Evolutionary conservation across 2,797 vertebrate genomes (phyloP).

Genomic region (Odontamblyopus lacepedii): DNA sequence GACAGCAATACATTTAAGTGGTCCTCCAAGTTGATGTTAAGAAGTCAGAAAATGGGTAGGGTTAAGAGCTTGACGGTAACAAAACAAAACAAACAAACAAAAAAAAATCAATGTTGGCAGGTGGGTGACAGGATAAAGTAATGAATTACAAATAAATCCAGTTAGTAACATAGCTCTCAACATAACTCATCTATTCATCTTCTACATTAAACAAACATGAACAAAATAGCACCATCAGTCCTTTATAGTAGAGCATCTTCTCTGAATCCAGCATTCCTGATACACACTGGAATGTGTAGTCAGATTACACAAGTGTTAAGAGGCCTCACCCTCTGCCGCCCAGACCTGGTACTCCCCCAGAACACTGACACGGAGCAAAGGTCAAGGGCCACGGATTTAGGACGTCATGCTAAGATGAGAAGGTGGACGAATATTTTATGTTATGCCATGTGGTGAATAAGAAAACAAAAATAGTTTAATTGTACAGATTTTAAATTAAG

Average conservation of each 20-base stretch:
- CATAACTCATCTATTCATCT: background rate
- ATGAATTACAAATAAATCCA: no score
- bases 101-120: no score
- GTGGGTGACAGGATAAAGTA: no score
- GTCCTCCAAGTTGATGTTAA: no score
- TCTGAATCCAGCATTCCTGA: conserved; percentile 55
- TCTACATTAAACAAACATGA: background rate
- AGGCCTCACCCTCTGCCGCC: conserved; percentile 53
- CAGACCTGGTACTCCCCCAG: conserved; percentile 48
- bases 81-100: no score
- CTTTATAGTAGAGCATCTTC: conserved; percentile 21
- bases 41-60: no score
- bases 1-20: no score
- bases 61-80: no score
- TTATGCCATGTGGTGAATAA: background rate
- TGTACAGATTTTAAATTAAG: no score
- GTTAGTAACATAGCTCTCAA: no score
- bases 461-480: background rate
- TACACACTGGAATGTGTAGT: conserved; percentile 57
- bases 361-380: conserved; percentile 18
- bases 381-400: conserved; percentile 28
- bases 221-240: conserved; percentile 16
- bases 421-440: conserved; percentile 41
- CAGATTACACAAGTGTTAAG: conserved; percentile 55
- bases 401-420: conserved; percentile 38